Conservation (phyloP, 2,113 vertebrate species). For the Dasyprocta punctata region DNA sequence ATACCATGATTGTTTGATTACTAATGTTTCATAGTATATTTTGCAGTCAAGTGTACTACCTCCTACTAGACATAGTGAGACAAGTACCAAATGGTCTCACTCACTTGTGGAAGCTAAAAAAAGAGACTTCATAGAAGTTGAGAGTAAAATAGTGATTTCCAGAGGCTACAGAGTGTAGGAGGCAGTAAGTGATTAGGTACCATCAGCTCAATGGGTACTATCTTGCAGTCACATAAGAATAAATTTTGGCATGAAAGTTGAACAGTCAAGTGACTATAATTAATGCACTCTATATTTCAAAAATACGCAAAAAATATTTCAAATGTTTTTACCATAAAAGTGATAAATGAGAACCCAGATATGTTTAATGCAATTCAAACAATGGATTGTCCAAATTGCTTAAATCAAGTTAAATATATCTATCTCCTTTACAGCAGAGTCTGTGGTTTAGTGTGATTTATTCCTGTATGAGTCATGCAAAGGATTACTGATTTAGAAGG, state of each 20-base stretch:
- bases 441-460: background rate
- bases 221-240: background rate
- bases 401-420: background rate
- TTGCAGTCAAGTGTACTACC: background rate
- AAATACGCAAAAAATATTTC: background rate
- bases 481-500: background rate
- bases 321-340: background rate
- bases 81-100: background rate
- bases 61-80: background rate
- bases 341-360: background rate
- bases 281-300: background rate
- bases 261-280: background rate
- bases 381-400: background rate
- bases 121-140: background rate
- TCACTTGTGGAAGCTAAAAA: background rate
- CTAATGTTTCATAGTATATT: background rate
- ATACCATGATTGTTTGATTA: background rate
- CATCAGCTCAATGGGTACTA: too few species aligned
- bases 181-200: background rate
- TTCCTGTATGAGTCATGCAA: background rate
- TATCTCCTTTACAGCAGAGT: background rate
- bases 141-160: too few species aligned
- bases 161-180: background rate
- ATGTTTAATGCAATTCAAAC: background rate
- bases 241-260: too few species aligned